Conservation (phyloP, 2,113 vertebrate species). For the Cranoglanis bouderius region DNA sequence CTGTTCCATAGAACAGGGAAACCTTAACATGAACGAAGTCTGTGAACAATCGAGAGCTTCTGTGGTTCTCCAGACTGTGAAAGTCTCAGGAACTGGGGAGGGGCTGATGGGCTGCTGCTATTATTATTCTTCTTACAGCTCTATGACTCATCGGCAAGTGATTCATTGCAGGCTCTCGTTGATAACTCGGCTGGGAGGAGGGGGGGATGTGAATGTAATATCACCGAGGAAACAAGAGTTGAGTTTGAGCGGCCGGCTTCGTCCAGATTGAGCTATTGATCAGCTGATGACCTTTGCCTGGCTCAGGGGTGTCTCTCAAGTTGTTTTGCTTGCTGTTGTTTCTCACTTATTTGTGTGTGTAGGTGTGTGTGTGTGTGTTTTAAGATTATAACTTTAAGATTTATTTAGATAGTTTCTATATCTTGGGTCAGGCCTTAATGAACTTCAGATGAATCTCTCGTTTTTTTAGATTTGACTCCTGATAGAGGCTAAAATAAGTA, state of each 20-base stretch:
- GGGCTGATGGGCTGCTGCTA: constrained; percentile 43
- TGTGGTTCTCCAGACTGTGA: background rate
- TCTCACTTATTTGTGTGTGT: background rate
- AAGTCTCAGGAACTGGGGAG: constrained; percentile 15
- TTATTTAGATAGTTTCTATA: background rate
- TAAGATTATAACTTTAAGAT: background rate
- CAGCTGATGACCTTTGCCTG: constrained; percentile 24
- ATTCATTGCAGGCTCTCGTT: constrained; percentile 55
- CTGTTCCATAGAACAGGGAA: background rate
- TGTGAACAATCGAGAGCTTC: background rate
- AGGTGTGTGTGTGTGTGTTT: background rate
- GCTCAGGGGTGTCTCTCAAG: background rate
- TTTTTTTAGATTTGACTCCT: background rate
- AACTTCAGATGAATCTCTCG: background rate
- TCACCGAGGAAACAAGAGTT: constrained; percentile 45
- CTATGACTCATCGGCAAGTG: constrained; percentile 59
- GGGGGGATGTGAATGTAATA: constrained; percentile 31
- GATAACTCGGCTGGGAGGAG: constrained; percentile 50
- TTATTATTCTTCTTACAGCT: constrained; percentile 57
- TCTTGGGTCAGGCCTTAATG: background rate
- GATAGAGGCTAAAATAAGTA: background rate
- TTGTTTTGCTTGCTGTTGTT: constrained; percentile 16
- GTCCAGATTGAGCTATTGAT: constrained; percentile 37
- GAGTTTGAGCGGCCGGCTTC: background rate
- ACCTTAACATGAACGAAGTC: background rate